Base-by-base conservation (phyloP, 2,888 invertebrate genomes). In the Electrophaes corylata region DNA sequence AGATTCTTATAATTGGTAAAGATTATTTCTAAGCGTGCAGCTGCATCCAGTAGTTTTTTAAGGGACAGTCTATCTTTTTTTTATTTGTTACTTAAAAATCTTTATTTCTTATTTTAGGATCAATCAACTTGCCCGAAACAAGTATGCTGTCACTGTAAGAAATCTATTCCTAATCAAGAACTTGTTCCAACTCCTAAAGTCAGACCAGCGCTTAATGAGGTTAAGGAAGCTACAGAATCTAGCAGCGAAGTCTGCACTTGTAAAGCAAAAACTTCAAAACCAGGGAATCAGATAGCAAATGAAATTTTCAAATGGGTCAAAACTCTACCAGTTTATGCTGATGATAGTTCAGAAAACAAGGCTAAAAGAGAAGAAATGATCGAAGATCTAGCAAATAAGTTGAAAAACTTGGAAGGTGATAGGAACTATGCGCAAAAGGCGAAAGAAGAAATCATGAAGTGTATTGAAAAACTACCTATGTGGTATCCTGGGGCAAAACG, bases 401-500 rank as follows among this genome's bases (percentile, higher is more conserved):
- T 83, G 3, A 65, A 68, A 39, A 20, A 19, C 0, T 23, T 80
- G 3, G 53, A 69, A 23, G 57, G 61, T 16, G 67, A 72, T 20
- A 51, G 65, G 1, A 35, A 71, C 40, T 76, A 71, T 16, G 52
- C 68, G 14, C 57, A 66, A 2, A 70, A 62, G 51, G 72, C 64
- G 3, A 69, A 50, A 45, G 62, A 65, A 4, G 68, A 66, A 44
- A 72, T 81, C 2, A 50, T 54, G 20, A 58, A 56, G 26, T 76
- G 68, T 18, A 37, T 84, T 3, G 59, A 70, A 11, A 60, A 57
- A 18, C 63, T 81, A 33, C 79, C 81, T 0, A 75, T 84, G 60
- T 83, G 84, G 83, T 62, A 60, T 20, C 78, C 79, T 5, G 68
- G 53, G 3, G 54, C 56, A 18, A 66, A 72, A 48, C 16, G 56